Evolutionary conservation across 2,888 invertebrate genomes (phyloP), one percentile per base, ranked within the genome.

Genomic region (Julus scandinavius): DNA sequence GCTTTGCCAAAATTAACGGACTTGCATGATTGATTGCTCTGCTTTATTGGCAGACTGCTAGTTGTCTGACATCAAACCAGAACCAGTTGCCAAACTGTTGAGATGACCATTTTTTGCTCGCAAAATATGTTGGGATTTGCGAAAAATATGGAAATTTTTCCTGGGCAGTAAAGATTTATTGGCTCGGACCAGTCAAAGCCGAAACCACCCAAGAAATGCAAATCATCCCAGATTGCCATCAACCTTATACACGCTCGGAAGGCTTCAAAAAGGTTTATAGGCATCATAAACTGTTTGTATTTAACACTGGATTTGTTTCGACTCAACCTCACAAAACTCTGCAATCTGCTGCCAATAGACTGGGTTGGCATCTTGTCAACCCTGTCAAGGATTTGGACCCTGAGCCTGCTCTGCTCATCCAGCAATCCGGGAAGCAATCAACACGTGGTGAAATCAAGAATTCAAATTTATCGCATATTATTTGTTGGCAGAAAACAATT

Each of bases 381-480:
- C 58, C 58, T 58, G 58, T 58, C 58, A 58, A 58, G 58, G 58
- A 58, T 58, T 58, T 17, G 58, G 58, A 58, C 58, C 58, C 58
- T 58, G 49, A 49, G 49, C 49, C 49, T 49, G 11, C 49, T 49
- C 49, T 29, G 58, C 58, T 58, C 58, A 58, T 58, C 58, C 58
- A 11, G 11, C 58, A 58, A 15, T 15, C 58, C 15, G 7, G 15
- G 29, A 84, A 84, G 38, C 20, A 11, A 49, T 11, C 58, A 58
- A 11, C 58, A 58, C 58, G 58, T 58, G 58, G 15, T 17, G 58
- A 58, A 58, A 29, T 11, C 58, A 15, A 58, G 4, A 58, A 58
- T 58, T 2, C 0, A 58, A 58, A 58, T 58, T 58, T 4, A 0
- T 4, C 58, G 58, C 58, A 58, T 58, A 87, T 54, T 13, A 20